Evolutionary conservation across 2,888 invertebrate species (phyloP).

Genomic region (Molanna angustata): DNA sequence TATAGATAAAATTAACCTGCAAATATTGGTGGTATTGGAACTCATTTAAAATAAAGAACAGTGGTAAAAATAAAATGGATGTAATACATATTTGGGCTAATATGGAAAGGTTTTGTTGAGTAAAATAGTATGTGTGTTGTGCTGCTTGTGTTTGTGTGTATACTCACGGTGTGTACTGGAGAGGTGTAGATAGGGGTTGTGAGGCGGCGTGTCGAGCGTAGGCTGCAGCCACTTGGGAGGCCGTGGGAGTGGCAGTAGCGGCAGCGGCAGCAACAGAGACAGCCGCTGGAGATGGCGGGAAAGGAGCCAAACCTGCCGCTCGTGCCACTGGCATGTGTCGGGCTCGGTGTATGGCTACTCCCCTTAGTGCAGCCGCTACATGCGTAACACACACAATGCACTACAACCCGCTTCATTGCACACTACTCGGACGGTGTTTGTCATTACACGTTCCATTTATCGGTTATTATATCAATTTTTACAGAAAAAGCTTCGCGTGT

Average conservation of each 20-base stretch:
- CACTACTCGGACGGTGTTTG: constrained; percentile 21
- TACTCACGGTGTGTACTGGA: constrained; percentile 24
- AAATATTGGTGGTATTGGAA: too few species aligned
- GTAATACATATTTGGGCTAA: too few species aligned
- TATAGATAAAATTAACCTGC: too few species aligned
- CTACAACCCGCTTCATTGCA: constrained; percentile 19
- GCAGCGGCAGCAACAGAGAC: constrained; percentile 71
- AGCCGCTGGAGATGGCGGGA: constrained; percentile 57
- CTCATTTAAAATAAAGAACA: too few species aligned
- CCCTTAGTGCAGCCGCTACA: constrained; percentile 78
- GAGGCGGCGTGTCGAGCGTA: constrained; percentile 42
- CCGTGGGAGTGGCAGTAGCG: constrained; percentile 66
- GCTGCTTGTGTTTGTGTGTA: constrained; percentile 5
- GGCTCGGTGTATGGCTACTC: constrained; percentile 80
- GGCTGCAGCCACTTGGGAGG: constrained; percentile 85
- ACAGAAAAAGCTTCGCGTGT: constrained; percentile 32
- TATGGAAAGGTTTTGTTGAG: too few species aligned
- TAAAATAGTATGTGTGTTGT: neutral
- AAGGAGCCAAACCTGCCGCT: constrained; percentile 43
- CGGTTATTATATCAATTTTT: constrained; percentile 9
- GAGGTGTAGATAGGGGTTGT: constrained; percentile 14
- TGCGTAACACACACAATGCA: constrained; percentile 40
- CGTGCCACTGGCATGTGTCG: constrained; percentile 59
- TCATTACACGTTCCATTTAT: neutral
- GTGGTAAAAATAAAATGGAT: too few species aligned